Evolutionary conservation across 2,797 vertebrate genomes (phyloP), one percentile per base, ranked within the genome.

Genomic region (Aplochiton taeniatus): DNA sequence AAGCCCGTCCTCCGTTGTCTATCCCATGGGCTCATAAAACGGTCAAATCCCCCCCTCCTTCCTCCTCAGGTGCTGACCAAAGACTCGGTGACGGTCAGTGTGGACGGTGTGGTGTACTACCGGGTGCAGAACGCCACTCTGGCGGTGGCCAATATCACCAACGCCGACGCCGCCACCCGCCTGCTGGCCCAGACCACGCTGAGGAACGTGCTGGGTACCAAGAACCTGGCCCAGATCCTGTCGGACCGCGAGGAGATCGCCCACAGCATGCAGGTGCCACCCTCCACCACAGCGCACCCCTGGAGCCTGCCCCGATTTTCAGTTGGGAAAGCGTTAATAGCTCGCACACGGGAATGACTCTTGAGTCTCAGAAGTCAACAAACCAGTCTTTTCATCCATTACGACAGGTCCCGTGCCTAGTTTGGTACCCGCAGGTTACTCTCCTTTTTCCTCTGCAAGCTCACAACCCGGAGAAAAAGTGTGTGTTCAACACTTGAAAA

Each of bases 51-150:
- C 58, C 74, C 61, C 54, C 51, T 20, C 61, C 8, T 8, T 16
- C 50, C 7, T 51, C 9, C 66, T 0, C 43, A 99, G 97, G 94
- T 98, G 73, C 83, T 99, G 84, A 98, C 97, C 12, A 98, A 96
- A 85, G 97, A 99, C 79, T 98, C 97, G 0, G 97, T 99, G 87
- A 98, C 96, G 0, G 62, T 99, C 17, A 95, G 95, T 0, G 97
- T 98, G 49, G 96, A 98, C 0, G 97, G 96, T 0, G 96, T 98
- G 79, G 96, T 98, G 60, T 99, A 98, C 75, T 98, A 98, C 91
- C 91, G 95, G 0, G 96, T 99, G 13, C 95, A 98, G 86, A 96
- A 98, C 0, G 96, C 97, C 18, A 96, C 91, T 13, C 88, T 96
- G 58, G 95, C 96, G 0, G 96, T 99, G 18, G 94, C 95, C 1